A percentile compares a stretch with the other conserved stretches of the same genome.
These are phyloP conservation scores for Pristionchus fissidentatus DNA, from an alignment of 2,888 invertebrate species.

Conservation along the genomic window DNA sequence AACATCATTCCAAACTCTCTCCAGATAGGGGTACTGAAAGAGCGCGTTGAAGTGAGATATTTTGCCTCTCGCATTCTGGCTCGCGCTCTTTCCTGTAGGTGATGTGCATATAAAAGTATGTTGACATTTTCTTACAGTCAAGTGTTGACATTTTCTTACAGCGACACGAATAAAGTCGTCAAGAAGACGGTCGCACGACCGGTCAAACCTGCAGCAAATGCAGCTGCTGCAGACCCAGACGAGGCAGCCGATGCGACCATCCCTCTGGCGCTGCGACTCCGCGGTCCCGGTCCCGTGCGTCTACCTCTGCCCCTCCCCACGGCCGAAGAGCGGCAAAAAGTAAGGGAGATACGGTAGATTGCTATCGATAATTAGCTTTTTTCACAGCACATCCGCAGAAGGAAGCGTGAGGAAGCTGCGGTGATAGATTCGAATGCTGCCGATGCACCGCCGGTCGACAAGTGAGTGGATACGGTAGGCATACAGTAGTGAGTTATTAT, in stretches of 20 bases:
- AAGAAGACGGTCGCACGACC: neutral
- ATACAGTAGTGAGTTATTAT: neutral
- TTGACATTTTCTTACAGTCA: too few relatives aligned
- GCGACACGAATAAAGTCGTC: too few relatives aligned
- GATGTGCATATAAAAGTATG: too few relatives aligned
- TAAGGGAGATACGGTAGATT: neutral
- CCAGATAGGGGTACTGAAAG: too few relatives aligned
- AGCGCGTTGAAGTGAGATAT: too few relatives aligned
- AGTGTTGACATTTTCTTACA: too few relatives aligned
- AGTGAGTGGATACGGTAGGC: neutral
- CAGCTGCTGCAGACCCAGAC: neutral
- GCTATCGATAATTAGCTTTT: neutral
- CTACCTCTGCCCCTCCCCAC: neutral
- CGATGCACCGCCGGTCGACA: neutral
- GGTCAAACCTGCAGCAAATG: neutral
- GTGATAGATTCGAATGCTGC: neutral
- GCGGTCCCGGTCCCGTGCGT: slow-evolving; percentile 24
- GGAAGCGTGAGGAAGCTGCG: neutral
- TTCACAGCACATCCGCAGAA: too few relatives aligned
- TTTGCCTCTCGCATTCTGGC: too few relatives aligned
- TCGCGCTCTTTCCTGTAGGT: too few relatives aligned
- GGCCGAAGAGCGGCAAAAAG: neutral
- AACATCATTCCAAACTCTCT: too few relatives aligned
- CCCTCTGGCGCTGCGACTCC: neutral
- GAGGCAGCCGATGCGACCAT: neutral